These are phyloP conservation scores for Cnemophilus loriae DNA, from an alignment of 2,113 vertebrate species.

Conservation along the genomic window DNA sequence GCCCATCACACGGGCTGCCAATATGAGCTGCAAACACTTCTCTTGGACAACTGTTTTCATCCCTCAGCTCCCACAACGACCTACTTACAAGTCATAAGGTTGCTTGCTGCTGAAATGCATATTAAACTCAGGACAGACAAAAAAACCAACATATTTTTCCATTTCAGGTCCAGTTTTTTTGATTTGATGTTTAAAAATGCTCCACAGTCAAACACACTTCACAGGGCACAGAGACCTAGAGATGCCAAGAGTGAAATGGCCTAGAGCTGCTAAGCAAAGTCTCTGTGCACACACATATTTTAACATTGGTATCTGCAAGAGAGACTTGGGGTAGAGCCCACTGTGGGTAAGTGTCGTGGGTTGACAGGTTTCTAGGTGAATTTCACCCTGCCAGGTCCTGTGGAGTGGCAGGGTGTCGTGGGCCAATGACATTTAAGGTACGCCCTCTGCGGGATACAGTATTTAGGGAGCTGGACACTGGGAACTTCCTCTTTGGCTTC, in stretches of 20 bases:
- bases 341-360: too few species aligned
- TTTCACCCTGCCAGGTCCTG: too few species aligned
- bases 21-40: neutral
- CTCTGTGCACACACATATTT: neutral
- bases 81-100: neutral
- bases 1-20: neutral
- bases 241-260: neutral
- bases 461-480: too few species aligned
- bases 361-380: too few species aligned
- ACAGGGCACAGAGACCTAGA: neutral
- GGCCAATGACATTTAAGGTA: too few species aligned
- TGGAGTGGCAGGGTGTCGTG: too few species aligned
- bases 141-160: neutral
- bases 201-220: neutral
- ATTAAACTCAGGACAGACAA: neutral
- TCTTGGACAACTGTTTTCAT: neutral
- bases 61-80: neutral
- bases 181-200: neutral
- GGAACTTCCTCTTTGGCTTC: too few species aligned
- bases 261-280: neutral
- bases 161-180: neutral
- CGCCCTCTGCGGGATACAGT: too few species aligned
- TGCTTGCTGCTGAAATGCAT: neutral
- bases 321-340: fast-evolving
- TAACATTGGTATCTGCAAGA: neutral